phyloP scores from a whole-genome alignment of 2,888 invertebrate genomes.

The Lucinisca nassula region DNA sequence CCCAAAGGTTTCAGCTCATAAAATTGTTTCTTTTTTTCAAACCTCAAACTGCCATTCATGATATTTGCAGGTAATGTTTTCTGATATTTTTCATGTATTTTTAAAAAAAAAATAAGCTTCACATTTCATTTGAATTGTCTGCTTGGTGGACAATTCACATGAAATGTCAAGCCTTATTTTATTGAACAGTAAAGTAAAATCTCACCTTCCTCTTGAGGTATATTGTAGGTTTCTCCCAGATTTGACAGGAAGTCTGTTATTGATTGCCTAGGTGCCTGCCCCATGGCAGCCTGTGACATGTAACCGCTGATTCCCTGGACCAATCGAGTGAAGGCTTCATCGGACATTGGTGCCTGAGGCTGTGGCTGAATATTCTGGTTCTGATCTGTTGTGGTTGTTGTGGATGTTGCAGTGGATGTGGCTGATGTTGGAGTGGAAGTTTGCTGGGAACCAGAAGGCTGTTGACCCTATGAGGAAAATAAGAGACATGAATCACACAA shows the following conservation, averaged over 20 bases:
- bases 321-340: conserved; percentile 82
- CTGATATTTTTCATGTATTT: too few relatives aligned
- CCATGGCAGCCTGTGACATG: conserved; percentile 80
- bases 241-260: conserved; percentile 80
- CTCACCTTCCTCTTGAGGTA: conserved; percentile 82
- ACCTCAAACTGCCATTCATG: too few relatives aligned
- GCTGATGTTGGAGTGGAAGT: background rate
- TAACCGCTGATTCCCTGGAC: conserved; percentile 81
- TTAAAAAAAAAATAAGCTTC: too few relatives aligned
- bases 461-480: too few relatives aligned
- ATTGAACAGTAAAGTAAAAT: too few relatives aligned
- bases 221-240: conserved; percentile 78
- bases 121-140: too few relatives aligned
- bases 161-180: too few relatives aligned
- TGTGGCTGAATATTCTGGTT: conserved; percentile 28
- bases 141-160: too few relatives aligned
- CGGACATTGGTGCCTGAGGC: conserved; percentile 89
- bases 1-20: too few relatives aligned
- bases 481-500: too few relatives aligned
- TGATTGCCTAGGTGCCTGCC: conserved; percentile 78
- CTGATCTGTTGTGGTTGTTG: conserved; percentile 38
- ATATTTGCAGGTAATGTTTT: too few relatives aligned
- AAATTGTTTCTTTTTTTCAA: too few relatives aligned
- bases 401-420: conserved; percentile 30
- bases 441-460: background rate